Evolutionary conservation across 2,797 vertebrate genomes (phyloP).

Genomic region (Melanotaenia nigrans): DNA sequence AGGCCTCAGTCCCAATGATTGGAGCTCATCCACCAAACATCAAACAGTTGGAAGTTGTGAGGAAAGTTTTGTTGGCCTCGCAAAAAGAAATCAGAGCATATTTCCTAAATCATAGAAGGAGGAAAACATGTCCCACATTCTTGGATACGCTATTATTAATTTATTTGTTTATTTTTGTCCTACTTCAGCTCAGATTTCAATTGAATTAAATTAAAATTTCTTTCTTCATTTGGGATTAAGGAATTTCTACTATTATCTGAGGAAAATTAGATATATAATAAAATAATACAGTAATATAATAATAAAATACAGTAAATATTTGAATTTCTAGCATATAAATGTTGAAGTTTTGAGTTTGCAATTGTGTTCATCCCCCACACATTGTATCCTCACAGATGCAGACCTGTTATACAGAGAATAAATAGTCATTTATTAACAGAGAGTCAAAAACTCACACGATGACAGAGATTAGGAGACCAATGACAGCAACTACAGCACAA

Average conservation of each 20-base stretch:
- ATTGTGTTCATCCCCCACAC: background rate
- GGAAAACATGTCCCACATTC: slow-evolving; percentile 61
- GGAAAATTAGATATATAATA: too few species aligned
- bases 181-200: slow-evolving; percentile 25
- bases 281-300: background rate
- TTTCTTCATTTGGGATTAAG: too few species aligned
- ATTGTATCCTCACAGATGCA: slow-evolving; percentile 14
- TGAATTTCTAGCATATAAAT: background rate
- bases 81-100: slow-evolving; percentile 44
- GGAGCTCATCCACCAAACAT: slow-evolving; percentile 57
- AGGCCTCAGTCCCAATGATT: slow-evolving; percentile 13
- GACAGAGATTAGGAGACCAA: slow-evolving; percentile 41
- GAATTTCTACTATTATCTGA: too few species aligned
- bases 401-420: slow-evolving; percentile 55
- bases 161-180: background rate
- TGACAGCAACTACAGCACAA: slow-evolving; percentile 36
- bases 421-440: slow-evolving; percentile 69
- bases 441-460: slow-evolving; percentile 51
- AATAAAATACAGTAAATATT: slow-evolving; percentile 3
- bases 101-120: slow-evolving; percentile 40
- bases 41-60: slow-evolving; percentile 52
- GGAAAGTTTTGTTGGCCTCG: slow-evolving; percentile 36
- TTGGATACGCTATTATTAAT: background rate
- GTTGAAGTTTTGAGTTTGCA: background rate
- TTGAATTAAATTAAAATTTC: slow-evolving; percentile 11